Evolutionary conservation across 2,797 vertebrate species (phyloP).

Genomic region (Galaxias olidus): DNA sequence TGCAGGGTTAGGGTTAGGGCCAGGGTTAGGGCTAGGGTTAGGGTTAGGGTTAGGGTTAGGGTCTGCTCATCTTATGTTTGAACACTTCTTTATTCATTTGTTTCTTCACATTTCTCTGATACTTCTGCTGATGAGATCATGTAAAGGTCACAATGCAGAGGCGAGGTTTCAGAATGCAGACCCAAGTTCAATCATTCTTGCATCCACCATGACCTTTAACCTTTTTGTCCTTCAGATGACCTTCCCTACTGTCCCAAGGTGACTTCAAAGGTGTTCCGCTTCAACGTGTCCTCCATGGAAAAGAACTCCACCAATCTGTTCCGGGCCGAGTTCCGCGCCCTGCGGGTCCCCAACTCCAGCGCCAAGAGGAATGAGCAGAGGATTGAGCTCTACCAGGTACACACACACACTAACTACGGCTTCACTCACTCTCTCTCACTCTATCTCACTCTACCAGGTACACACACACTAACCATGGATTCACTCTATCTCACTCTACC

Average conservation of each 20-base stretch:
- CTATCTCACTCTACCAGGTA: conserved; percentile 10
- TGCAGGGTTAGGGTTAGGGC: too few relatives aligned
- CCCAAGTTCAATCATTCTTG: conserved; percentile 5
- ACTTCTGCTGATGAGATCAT: too few relatives aligned
- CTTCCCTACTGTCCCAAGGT: conserved; percentile 87
- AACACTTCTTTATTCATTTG: too few relatives aligned
- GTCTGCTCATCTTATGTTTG: too few relatives aligned
- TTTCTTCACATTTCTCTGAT: too few relatives aligned
- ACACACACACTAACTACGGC: conserved; percentile 40
- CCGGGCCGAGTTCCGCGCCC: conserved; percentile 92
- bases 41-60: too few relatives aligned
- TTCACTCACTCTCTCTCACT: conserved; percentile 41
- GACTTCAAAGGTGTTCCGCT: conserved; percentile 93
- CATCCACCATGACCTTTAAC: conserved; percentile 49
- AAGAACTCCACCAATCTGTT: conserved; percentile 95
- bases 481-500: too few relatives aligned
- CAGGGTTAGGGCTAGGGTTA: too few relatives aligned
- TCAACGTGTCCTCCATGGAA: conserved; percentile 94
- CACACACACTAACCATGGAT: too few relatives aligned
- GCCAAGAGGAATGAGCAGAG: conserved; percentile 93
- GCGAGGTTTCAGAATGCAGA: too few relatives aligned
- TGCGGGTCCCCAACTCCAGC: conserved; percentile 85
- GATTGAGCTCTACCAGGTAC: conserved; percentile 97
- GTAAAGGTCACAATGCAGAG: too few relatives aligned
- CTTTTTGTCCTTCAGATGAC: conserved; percentile 81